phyloP scores from a whole-genome alignment of 2,113 vertebrate species.

The Silurus asotus region DNA sequence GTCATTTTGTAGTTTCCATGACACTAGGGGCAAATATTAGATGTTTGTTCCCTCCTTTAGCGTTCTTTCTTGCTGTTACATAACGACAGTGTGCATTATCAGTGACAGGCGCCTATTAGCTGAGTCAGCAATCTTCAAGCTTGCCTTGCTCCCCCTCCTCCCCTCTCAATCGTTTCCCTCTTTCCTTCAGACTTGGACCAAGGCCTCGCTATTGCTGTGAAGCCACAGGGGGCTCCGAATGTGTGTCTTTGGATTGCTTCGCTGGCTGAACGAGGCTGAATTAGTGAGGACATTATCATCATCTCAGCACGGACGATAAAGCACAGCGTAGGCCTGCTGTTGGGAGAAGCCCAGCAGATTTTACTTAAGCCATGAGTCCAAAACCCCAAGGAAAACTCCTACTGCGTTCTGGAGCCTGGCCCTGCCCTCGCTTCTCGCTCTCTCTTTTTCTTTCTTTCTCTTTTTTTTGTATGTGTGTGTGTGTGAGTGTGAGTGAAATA shows the following conservation, averaged over 20 bases:
- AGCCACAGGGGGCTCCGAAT: slow-evolving; percentile 17
- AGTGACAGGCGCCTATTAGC: slow-evolving; percentile 35
- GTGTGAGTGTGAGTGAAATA: slow-evolving; percentile 3
- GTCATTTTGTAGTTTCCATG: slow-evolving; percentile 47
- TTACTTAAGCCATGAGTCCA: slow-evolving; percentile 36
- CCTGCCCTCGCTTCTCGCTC: slow-evolving; percentile 7
- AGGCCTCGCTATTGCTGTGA: slow-evolving; percentile 13
- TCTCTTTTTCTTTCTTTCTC: not conserved
- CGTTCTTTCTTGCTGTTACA: slow-evolving; percentile 35
- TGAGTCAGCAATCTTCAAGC: slow-evolving; percentile 36
- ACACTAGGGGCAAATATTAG: slow-evolving; percentile 42
- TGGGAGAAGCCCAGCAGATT: slow-evolving; percentile 38
- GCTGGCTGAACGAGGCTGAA: slow-evolving; percentile 32
- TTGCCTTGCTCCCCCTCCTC: not conserved
- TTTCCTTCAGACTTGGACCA: slow-evolving; percentile 4
- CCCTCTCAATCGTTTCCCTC: not conserved
- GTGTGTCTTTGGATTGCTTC: slow-evolving; percentile 38
- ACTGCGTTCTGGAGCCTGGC: slow-evolving; percentile 28
- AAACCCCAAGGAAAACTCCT: slow-evolving; percentile 42
- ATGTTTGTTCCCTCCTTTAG: slow-evolving; percentile 31
- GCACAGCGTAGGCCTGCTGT: slow-evolving; percentile 27
- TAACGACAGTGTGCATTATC: slow-evolving; percentile 33
- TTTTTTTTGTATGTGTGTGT: not conserved
- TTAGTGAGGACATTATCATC: slow-evolving; percentile 39
- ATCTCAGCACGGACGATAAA: slow-evolving; percentile 21